Conservation (phyloP, 2,888 invertebrate genomes). For the Cataglyphis albicans region DNA sequence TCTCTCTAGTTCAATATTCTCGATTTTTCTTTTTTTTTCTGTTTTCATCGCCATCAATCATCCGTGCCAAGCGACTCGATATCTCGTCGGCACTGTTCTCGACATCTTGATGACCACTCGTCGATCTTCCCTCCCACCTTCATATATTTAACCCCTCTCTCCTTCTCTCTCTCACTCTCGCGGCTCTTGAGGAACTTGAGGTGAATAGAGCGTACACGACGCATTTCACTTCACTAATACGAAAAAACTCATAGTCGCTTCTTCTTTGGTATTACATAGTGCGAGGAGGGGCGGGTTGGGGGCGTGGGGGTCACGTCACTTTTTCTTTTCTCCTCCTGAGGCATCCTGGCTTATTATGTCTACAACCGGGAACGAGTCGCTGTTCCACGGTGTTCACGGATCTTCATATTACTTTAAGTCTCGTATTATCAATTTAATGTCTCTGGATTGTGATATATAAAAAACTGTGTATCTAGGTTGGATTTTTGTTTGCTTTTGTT, state of each 20-base stretch:
- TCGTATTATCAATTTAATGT: slow-evolving; percentile 64
- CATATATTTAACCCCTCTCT: slow-evolving; percentile 57
- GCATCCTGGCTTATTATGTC: slow-evolving; percentile 68
- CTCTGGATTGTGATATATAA: slow-evolving; percentile 68
- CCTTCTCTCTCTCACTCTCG: neutral
- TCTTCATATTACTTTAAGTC: slow-evolving; percentile 68
- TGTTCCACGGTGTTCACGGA: slow-evolving; percentile 52
- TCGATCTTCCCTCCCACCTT: slow-evolving; percentile 60
- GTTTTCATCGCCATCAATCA: slow-evolving; percentile 42
- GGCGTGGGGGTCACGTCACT: slow-evolving; percentile 54
- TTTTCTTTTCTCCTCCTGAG: slow-evolving; percentile 60
- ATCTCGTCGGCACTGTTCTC: slow-evolving; percentile 56
- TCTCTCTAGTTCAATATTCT: neutral
- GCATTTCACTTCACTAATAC: slow-evolving; percentile 82
- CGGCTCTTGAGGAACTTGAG: slow-evolving; percentile 75
- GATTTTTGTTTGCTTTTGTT: slow-evolving; percentile 51
- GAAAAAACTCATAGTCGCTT: slow-evolving; percentile 83
- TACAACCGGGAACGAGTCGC: slow-evolving; percentile 64
- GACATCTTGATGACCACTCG: slow-evolving; percentile 64
- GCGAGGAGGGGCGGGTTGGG: slow-evolving; percentile 72
- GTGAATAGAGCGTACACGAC: slow-evolving; percentile 70
- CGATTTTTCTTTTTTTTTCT: neutral
- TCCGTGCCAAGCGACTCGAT: slow-evolving; percentile 62
- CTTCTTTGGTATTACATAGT: slow-evolving; percentile 85
- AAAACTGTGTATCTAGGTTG: slow-evolving; percentile 69